Evolutionary conservation across 2,113 vertebrate species (phyloP).

Genomic region (Porphyrio hochstetteri): DNA sequence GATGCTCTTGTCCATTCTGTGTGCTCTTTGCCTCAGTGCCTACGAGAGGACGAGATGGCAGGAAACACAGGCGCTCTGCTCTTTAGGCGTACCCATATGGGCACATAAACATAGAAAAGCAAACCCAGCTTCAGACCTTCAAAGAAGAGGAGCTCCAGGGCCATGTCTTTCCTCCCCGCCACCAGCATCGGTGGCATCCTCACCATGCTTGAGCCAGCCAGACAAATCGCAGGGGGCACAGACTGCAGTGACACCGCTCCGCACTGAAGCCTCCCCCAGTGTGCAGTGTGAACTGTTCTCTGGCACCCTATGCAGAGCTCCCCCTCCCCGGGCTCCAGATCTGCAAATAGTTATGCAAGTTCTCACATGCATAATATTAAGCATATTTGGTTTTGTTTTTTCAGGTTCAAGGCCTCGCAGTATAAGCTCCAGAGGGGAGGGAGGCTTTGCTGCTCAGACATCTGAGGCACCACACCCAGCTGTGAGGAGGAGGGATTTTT

Average conservation of each 20-base stretch:
- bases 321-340: background rate
- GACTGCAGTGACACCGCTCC: accelerated
- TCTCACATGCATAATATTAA: slow-evolving; percentile 15
- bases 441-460: slow-evolving; percentile 50
- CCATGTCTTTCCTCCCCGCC: accelerated
- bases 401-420: slow-evolving; percentile 34
- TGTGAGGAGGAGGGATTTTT: background rate
- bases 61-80: accelerated
- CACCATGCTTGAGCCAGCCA: background rate
- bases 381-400: slow-evolving; percentile 52
- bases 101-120: background rate
- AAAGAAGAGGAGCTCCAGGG: background rate
- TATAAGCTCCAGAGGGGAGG: slow-evolving; percentile 39
- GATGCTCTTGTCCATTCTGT: background rate
- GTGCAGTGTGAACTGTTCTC: background rate
- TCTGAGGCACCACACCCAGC: slow-evolving; percentile 49
- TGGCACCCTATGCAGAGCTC: background rate
- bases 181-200: background rate
- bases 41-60: accelerated
- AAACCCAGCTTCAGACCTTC: background rate
- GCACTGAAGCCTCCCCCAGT: accelerated
- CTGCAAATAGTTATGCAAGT: slow-evolving; percentile 10
- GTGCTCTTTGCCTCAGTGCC: background rate
- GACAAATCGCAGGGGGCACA: accelerated
- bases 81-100: background rate